Evolutionary conservation across 2,797 vertebrate species (phyloP).

Genomic region (Sorex maritimensis): DNA sequence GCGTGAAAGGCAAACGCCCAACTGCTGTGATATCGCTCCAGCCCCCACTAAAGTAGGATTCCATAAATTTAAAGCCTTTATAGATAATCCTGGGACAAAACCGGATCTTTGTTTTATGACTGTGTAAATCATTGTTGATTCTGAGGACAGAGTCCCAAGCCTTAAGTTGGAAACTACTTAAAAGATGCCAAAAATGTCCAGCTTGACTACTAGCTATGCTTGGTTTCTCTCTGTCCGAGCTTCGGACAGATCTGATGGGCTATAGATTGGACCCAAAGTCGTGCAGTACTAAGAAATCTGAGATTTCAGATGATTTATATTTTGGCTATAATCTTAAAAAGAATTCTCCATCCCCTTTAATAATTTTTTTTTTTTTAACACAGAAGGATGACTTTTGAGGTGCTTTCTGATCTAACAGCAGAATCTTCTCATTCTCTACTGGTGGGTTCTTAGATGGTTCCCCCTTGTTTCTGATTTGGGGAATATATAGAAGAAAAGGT

Average conservation of each 20-base stretch:
- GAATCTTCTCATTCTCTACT: constrained; percentile 10
- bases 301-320: constrained; percentile 28
- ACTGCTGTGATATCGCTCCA: too few species aligned
- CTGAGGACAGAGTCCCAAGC: constrained; percentile 28
- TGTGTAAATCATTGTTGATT: neutral
- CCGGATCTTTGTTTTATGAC: constrained; percentile 24
- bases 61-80: constrained; percentile 49
- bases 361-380: constrained; percentile 52
- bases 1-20: too few species aligned
- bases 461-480: constrained; percentile 1
- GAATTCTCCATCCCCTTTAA: neutral
- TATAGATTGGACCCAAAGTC: constrained; percentile 29
- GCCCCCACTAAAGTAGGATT: neutral
- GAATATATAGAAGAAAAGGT: constrained; percentile 1
- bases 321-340: constrained; percentile 13
- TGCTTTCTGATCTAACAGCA: constrained; percentile 10
- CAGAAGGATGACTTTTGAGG: neutral
- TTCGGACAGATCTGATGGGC: neutral
- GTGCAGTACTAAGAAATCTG: constrained; percentile 2
- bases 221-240: neutral
- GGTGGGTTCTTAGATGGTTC: neutral
- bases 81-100: neutral
- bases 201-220: neutral
- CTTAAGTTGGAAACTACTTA: constrained; percentile 28
- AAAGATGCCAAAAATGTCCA: neutral